Base-by-base conservation (phyloP, 2,113 vertebrate species). In the Poecilia latipinna region DNA sequence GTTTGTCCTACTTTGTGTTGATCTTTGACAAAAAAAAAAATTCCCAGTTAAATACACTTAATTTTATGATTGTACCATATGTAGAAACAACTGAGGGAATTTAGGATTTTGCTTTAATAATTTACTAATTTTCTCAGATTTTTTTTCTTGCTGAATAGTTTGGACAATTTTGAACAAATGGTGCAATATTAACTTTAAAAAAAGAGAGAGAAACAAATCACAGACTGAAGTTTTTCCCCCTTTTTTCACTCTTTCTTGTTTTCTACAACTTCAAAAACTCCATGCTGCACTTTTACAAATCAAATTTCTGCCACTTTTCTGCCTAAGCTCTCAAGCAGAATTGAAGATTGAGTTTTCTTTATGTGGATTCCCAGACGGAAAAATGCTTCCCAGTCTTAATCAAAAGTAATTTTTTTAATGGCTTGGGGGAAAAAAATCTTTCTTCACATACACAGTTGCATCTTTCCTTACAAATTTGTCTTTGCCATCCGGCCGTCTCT, bases 261-360 rank as follows among this genome's bases (percentile, higher is more conserved):
- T 61, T 70, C 19, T 74, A 31, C 35, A 77, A 68, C 70, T 82
- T 70, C 42, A 71, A 60, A 74, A 80, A 54, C 19, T 77, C 13
- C 8, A 72, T 51, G 24, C n/a, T 69, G 12, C 66, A 66, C 70
- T 86, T 71, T 39, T 54, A 42, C 32, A 28, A 71, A 54, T 69
- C 42, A 28, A 26, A 66, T 66, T 39, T 66, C 11, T 39, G 12
- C 54, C 66, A 42, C 60, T 54, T 74, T 32, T 68, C 77, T 60
- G 24, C 37, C 28, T 31, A 65, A n/a, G 61, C 61, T 60, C 29
- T 72, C 61, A 60, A 57, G 37, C 61, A 74, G 35, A 76, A 70
- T 22, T 61, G 67, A 77, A 75, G 60, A 71, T 57, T 29, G 7
- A 7, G 3, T 72, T 69, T 22, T 42, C 42, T 69, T 61, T 70